phyloP scores from a whole-genome alignment of 2,797 vertebrate genomes.

The Liasis olivaceus region DNA sequence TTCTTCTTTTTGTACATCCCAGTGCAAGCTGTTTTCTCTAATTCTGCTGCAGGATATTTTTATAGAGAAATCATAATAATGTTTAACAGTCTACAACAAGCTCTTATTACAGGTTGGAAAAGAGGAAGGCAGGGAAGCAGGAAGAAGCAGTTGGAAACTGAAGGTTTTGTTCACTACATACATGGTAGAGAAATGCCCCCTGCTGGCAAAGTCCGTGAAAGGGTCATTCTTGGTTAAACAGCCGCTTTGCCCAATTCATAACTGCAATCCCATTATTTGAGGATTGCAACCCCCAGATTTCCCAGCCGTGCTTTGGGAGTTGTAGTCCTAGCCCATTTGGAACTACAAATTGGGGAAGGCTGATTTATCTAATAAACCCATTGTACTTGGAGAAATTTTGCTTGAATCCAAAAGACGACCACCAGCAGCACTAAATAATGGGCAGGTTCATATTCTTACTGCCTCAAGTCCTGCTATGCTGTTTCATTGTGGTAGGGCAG shows the following conservation, averaged over 20 bases:
- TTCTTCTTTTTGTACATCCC: background rate
- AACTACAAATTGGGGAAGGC: background rate
- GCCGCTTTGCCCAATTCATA: background rate
- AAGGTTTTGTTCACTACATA: background rate
- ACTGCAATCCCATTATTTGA: background rate
- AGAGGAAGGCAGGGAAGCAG: background rate
- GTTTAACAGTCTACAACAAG: background rate
- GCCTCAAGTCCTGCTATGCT: background rate
- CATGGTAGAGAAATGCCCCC: conserved; percentile 43
- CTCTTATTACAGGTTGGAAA: background rate
- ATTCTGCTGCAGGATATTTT: background rate
- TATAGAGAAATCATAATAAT: background rate
- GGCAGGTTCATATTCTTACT: background rate
- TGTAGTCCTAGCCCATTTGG: background rate
- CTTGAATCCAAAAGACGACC: background rate
- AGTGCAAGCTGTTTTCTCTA: background rate
- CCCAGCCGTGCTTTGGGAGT: background rate
- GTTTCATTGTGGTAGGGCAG: background rate
- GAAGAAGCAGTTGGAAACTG: background rate
- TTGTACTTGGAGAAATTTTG: background rate
- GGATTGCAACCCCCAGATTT: background rate
- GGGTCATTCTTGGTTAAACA: background rate
- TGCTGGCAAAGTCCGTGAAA: conserved; percentile 28
- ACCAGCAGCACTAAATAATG: background rate
- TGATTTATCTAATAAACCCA: background rate